Percentiles rank a stretch among this genome's conserved stretches.
Conservation (phyloP, 2,888 invertebrate genomes). For the Stegophylla sp. region DNA sequence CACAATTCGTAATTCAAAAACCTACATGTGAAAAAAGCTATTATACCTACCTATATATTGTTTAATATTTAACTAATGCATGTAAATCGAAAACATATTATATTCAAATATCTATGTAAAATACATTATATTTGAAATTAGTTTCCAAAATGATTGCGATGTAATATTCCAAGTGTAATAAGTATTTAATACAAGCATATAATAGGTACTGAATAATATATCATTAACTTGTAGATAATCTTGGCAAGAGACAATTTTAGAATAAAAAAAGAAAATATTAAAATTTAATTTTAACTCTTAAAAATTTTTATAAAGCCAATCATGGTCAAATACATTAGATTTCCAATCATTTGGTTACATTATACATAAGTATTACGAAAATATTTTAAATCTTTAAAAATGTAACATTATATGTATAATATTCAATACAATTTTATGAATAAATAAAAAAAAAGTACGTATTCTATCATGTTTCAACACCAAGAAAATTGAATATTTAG, state of each 20-base stretch:
- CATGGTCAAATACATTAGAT: slow-evolving; percentile 18
- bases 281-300: background rate
- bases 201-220: background rate
- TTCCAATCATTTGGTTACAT: slow-evolving; percentile 33
- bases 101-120: background rate
- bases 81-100: background rate
- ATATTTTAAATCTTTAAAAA: background rate
- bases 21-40: too few species aligned
- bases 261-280: background rate
- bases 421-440: too few species aligned
- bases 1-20: background rate
- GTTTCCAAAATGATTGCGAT: background rate
- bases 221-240: background rate
- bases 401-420: too few species aligned
- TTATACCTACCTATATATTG: too few species aligned
- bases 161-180: background rate
- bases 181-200: background rate
- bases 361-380: background rate
- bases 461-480: too few species aligned
- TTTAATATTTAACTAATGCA: background rate
- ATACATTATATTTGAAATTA: background rate
- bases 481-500: too few species aligned
- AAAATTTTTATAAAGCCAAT: slow-evolving; percentile 14
- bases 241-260: background rate
- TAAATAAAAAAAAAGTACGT: too few species aligned